Conservation (phyloP, 2,797 vertebrate genomes). For the Ctenopoma kingsleyae region DNA sequence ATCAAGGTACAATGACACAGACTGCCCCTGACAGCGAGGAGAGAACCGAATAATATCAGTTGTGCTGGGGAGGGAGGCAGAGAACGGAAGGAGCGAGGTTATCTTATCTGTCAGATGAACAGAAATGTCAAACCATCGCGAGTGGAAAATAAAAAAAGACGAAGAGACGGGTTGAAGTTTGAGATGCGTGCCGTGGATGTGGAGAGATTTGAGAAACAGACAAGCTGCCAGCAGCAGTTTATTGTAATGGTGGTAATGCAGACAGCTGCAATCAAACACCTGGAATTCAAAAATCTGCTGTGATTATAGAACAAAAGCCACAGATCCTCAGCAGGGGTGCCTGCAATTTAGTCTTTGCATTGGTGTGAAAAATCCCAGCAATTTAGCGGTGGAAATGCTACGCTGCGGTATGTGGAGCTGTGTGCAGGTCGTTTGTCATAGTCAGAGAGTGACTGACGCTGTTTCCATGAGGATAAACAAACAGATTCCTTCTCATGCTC, state of each 20-base stretch:
- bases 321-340: not conserved
- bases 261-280: slow-evolving; percentile 39
- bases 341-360: slow-evolving; percentile 3
- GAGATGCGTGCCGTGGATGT: slow-evolving; percentile 55
- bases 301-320: slow-evolving; percentile 13
- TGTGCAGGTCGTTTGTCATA: slow-evolving; percentile 53
- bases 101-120: slow-evolving; percentile 59
- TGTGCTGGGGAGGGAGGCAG: slow-evolving; percentile 18
- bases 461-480: slow-evolving; percentile 75
- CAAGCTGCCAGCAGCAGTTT: slow-evolving; percentile 24
- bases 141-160: slow-evolving; percentile 25
- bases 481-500: slow-evolving; percentile 60
- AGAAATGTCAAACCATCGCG: slow-evolving; percentile 53
- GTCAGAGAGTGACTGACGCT: slow-evolving; percentile 51
- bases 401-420: not conserved
- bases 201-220: slow-evolving; percentile 21
- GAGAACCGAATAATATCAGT: slow-evolving; percentile 54
- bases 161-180: slow-evolving; percentile 46
- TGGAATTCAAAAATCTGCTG: slow-evolving; percentile 53
- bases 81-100: slow-evolving; percentile 23
- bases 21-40: slow-evolving; percentile 43
- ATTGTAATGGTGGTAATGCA: slow-evolving; percentile 36
- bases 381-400: slow-evolving; percentile 11
- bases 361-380: slow-evolving; percentile 40
- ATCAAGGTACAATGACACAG: slow-evolving; percentile 58